These are phyloP conservation scores for Rhizoglyphus robini DNA, from an alignment of 1,140 invertebrate species.

Conservation along the genomic window DNA sequence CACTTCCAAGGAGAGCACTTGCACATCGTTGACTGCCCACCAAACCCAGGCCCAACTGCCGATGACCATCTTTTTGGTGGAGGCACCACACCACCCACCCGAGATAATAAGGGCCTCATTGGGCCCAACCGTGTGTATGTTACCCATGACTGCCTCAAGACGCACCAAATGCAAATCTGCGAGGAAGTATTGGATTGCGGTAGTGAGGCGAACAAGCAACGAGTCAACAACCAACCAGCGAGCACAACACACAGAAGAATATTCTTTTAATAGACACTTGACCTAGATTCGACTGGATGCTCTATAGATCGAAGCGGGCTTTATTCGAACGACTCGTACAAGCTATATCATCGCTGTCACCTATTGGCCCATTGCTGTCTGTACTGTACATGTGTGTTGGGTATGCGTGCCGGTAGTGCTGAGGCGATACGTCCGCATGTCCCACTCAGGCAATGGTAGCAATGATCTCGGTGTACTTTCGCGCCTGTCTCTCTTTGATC, in stretches of 20 bases:
- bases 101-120: slow-evolving; percentile 83
- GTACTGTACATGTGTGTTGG: neutral
- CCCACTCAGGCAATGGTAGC: neutral
- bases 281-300: neutral
- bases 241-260: neutral
- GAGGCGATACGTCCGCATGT: neutral
- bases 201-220: too few species aligned
- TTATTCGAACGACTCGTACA: neutral
- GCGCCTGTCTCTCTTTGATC: neutral
- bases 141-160: slow-evolving; percentile 55
- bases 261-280: slow-evolving; percentile 2
- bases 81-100: slow-evolving; percentile 46
- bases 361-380: neutral
- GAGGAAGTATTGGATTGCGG: neutral
- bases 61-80: slow-evolving; percentile 49
- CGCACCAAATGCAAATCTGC: neutral
- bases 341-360: too few species aligned
- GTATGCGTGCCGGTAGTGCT: neutral
- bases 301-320: neutral
- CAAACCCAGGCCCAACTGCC: slow-evolving; percentile 97
- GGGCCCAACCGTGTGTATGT: slow-evolving; percentile 85
- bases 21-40: slow-evolving; percentile 93
- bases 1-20: slow-evolving; percentile 48
- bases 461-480: neutral
- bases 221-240: neutral